Evolutionary conservation across 2,797 vertebrate genomes (phyloP).

Genomic region (Chelon auratus): DNA sequence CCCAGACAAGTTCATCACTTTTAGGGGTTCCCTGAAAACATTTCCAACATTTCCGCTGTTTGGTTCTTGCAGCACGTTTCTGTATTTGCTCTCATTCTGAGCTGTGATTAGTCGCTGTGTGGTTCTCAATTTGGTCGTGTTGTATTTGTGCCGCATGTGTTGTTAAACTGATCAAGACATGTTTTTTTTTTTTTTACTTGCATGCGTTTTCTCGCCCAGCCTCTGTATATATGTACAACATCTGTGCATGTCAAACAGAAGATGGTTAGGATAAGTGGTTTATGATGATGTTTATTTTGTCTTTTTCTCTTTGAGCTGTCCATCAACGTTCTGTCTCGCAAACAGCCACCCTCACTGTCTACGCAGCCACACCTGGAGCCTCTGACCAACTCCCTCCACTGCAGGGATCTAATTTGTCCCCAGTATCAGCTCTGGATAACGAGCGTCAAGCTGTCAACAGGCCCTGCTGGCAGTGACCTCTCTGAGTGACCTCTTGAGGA

Average conservation of each 20-base stretch:
- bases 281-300: too few species aligned
- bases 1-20: too few species aligned
- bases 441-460: slow-evolving; percentile 74
- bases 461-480: slow-evolving; percentile 63
- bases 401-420: slow-evolving; percentile 76
- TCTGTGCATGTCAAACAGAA: not conserved
- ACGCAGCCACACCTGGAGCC: slow-evolving; percentile 49
- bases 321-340: not conserved
- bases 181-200: too few species aligned
- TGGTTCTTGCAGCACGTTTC: too few species aligned
- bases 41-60: too few species aligned
- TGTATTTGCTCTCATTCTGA: too few species aligned
- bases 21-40: too few species aligned
- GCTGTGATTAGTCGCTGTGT: too few species aligned
- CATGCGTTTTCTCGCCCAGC: too few species aligned
- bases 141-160: too few species aligned
- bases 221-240: not conserved
- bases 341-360: slow-evolving; percentile 17
- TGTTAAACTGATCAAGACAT: too few species aligned
- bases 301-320: not conserved
- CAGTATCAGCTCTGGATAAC: slow-evolving; percentile 72
- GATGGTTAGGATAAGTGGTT: not conserved
- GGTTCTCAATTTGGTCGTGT: too few species aligned
- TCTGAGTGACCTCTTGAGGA: slow-evolving; percentile 62
- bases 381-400: slow-evolving; percentile 48